Percentiles rank a stretch among this genome's conserved stretches.
phyloP scores from a whole-genome alignment of 2,888 invertebrate species.

The Rhagonycha fulva region DNA sequence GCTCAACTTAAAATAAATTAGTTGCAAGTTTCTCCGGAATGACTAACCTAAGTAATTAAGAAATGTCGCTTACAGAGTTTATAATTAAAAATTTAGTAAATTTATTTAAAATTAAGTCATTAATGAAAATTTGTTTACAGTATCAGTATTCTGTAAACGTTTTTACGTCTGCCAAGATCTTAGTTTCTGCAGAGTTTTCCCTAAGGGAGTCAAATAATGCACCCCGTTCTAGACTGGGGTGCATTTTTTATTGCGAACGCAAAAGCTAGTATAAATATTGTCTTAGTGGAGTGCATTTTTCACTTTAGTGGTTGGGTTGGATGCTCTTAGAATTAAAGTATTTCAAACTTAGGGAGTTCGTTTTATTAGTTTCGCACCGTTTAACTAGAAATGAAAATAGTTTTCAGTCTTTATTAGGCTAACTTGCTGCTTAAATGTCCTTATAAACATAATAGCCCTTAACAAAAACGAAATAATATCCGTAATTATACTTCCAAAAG shows the following conservation, averaged over 20 bases:
- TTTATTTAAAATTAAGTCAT: conserved; percentile 39
- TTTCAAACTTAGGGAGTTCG: conserved; percentile 26
- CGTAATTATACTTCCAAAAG: not conserved
- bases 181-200: conserved; percentile 24
- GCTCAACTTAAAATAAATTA: conserved; percentile 7
- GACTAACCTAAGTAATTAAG: not conserved
- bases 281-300: conserved; percentile 53
- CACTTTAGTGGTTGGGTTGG: conserved; percentile 41
- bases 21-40: conserved; percentile 1
- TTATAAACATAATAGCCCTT: not conserved
- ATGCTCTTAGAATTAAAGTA: conserved; percentile 34
- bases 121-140: conserved; percentile 27
- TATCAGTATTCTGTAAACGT: conserved; percentile 24
- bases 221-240: conserved; percentile 46
- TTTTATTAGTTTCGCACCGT: conserved; percentile 34
- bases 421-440: not conserved
- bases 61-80: not conserved
- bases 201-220: conserved; percentile 47
- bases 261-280: conserved; percentile 53
- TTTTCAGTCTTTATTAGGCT: not conserved
- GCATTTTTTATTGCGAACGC: conserved; percentile 52
- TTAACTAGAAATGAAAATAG: conserved; percentile 7
- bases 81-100: not conserved
- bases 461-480: not conserved
- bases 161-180: conserved; percentile 20